Conservation (phyloP, 2,113 vertebrate genomes). For the Neomonachus schauinslandi region DNA sequence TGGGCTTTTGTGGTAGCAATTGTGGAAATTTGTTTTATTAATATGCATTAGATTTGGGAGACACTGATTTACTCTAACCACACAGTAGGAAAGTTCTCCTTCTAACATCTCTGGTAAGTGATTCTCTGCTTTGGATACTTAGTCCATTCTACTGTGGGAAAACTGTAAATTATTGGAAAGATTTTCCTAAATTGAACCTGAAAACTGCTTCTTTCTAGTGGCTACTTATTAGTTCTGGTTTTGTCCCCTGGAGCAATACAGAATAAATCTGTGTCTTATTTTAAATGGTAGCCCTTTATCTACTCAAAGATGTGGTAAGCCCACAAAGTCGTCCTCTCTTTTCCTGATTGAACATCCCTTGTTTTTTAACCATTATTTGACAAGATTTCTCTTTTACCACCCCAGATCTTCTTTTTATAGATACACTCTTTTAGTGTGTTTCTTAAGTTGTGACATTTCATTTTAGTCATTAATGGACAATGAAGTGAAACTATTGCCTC, state of each 20-base stretch:
- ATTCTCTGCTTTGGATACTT: not conserved
- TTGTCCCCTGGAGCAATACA: not conserved
- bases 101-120: not conserved
- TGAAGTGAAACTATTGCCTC: not conserved
- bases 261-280: not conserved
- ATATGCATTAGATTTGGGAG: not conserved
- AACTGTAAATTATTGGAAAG: not conserved
- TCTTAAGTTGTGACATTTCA: not conserved
- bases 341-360: not conserved
- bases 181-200: not conserved
- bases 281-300: not conserved
- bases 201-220: not conserved
- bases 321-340: not conserved
- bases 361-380: not conserved
- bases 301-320: not conserved
- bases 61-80: not conserved
- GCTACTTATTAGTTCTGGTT: not conserved
- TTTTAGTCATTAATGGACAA: not conserved
- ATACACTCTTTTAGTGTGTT: not conserved
- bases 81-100: not conserved
- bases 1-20: not conserved
- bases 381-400: not conserved
- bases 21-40: not conserved
- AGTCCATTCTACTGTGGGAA: not conserved
- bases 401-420: not conserved